Evolutionary conservation across 2,888 invertebrate genomes (phyloP), one percentile per base, ranked within the genome.

Genomic region (Lasioglossum pauxillum): DNA sequence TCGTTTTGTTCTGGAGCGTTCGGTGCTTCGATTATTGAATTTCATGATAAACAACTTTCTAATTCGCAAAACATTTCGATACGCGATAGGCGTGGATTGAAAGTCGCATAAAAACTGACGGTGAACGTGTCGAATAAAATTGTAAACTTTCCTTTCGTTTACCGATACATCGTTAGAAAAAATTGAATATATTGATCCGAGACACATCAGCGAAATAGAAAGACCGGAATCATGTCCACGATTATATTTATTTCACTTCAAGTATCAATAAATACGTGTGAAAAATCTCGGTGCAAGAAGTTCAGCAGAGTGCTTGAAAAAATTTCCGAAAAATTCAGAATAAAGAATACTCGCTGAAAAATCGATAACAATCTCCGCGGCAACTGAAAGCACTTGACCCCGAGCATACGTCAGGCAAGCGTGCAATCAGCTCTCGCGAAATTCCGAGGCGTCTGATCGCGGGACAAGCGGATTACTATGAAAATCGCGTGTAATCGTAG

Each of bases 401-500:
- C 53, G 53, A n/a, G 53, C 23, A n/a, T n/a, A n/a, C 10, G n/a
- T 53, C 53, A 1, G 10, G 3, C n/a, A 53, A n/a, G 2, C 10
- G 3, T 3, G n/a, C 53, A 0, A n/a, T 53, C 23, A 10, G 53
- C 53, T 53, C 23, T 53, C 53, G 23, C 53, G 7, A 16, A 64
- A 64, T 64, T 31, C 31, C 64, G 53, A 7, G 64, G 16, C 5
- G 64, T 27, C 4, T 5, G 64, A 31, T 31, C 27, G 31, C 16
- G 27, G 7, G 35, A 53, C 57, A 19, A 19, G 44, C 35, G 84
- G 74, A 64, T 77, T 74, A 71, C 75, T 78, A 73, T 78, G 81
- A 78, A 78, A 81, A 85, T 67, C 69, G 75, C 53, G 72, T 41
- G 75, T 73, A 85, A 86, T 85, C 64, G 81, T 75, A 27, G 80